Evolutionary conservation across 2,797 vertebrate genomes (phyloP), one percentile per base, ranked within the genome.

Genomic region (Craterocephalus amniculus): DNA sequence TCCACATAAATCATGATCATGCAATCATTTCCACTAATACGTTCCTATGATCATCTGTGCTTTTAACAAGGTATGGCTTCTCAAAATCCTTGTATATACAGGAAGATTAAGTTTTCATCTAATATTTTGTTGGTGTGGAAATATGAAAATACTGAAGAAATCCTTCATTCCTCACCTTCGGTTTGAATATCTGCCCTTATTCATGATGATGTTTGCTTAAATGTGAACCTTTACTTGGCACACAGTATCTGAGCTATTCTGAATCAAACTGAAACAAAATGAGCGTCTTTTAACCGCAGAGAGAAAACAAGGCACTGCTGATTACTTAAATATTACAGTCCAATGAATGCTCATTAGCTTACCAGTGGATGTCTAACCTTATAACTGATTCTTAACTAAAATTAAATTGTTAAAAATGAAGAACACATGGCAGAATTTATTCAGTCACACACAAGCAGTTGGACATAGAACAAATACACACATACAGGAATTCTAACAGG

Each of bases 401-500:
- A 2, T n/a, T n/a, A 8, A 2, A 45, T 22, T 22, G 45, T 22
- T 40, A 22, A 1, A 48, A 22, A 48, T 48, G 9, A 48, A 48
- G 18, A 8, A 3, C n/a, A 48, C 10, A 45, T n/a, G 43, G 20
- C 43, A 45, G 18, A 22, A 48, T 48, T 48, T 22, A 48, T 60
- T 16, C 35, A n/a, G 11, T 4, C 16, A 12, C 5, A 26, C 24
- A 31, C 20, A 6, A 38, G 49, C 22, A n/a, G 24, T 22, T 32
- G 9, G n/a, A 40, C 20, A 13, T 10, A 11, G 18, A 48, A 54
- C 32, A 27, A 5, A 58, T 1, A 34, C 1, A 65, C 27, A 27
- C 29, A 45, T 11, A 29, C 6, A 31, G 35, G 3, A 66, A 35
- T 3, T 38, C n/a, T 35, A 63, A 52, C 54, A 70, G 86, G 70